A percentile compares a stretch with the other conserved stretches of the same genome.
phyloP scores from a whole-genome alignment of 2,797 vertebrate genomes.

The Eospalax fontanierii region DNA sequence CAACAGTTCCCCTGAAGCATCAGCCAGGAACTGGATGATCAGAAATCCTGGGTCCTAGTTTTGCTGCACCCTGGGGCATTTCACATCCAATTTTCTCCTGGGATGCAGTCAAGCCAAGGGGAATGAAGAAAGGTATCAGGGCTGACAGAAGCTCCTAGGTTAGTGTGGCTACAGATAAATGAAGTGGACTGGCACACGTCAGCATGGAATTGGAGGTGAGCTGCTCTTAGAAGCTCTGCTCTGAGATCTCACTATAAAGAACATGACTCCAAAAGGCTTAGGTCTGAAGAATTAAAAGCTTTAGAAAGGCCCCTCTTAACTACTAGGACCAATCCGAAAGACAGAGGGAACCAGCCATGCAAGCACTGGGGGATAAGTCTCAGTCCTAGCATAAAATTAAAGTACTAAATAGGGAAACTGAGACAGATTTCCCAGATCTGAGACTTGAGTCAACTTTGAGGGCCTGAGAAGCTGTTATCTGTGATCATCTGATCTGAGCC shows the following conservation, averaged over 20 bases:
- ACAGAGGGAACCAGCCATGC: not conserved
- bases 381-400: not conserved
- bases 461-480: not conserved
- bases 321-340: not conserved
- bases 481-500: not conserved
- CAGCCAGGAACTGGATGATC: conserved; percentile 42
- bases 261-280: not conserved
- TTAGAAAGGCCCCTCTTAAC: not conserved
- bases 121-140: not conserved
- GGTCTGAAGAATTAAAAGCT: not conserved
- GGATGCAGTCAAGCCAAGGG: not conserved
- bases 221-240: not conserved
- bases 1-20: not conserved
- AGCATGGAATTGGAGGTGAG: not conserved
- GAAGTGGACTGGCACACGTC: not conserved
- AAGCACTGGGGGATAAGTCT: not conserved
- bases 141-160: conserved; percentile 49
- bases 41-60: conserved; percentile 55
- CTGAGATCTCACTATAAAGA: not conserved
- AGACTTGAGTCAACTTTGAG: not conserved
- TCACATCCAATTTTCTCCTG: conserved; percentile 72
- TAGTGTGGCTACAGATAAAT: not conserved
- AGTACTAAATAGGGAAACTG: not conserved
- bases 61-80: conserved; percentile 67
- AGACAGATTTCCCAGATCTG: not conserved